Percentiles rank a stretch among this genome's conserved stretches.
phyloP scores from a whole-genome alignment of 1,140 invertebrate species.

The Drosophila ohnishii region DNA sequence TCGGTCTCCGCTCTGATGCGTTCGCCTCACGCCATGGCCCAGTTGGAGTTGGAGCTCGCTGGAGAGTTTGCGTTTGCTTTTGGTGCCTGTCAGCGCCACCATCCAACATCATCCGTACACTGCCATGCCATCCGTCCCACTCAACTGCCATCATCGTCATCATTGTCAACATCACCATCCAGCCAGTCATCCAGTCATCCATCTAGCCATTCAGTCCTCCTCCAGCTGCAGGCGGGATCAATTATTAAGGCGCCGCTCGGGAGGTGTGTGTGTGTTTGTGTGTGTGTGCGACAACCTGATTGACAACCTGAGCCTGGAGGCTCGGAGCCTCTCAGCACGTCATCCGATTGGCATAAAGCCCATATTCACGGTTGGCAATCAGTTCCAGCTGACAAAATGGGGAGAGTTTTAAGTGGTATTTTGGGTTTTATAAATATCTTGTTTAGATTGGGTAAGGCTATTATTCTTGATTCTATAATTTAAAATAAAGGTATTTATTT shows the following conservation, averaged over 20 bases:
- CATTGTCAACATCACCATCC: slow-evolving; percentile 16
- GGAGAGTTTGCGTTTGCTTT: background rate
- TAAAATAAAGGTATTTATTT: background rate
- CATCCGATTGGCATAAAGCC: slow-evolving; percentile 31
- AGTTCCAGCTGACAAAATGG: slow-evolving; percentile 4
- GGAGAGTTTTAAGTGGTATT: background rate
- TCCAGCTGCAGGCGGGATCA: slow-evolving; percentile 49
- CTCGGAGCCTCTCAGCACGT: slow-evolving; percentile 28
- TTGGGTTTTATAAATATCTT: background rate
- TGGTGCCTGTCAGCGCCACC: slow-evolving; percentile 42
- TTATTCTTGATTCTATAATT: background rate
- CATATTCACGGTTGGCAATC: slow-evolving; percentile 26
- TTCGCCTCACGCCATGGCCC: slow-evolving; percentile 51
- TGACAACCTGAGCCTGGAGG: slow-evolving; percentile 22
- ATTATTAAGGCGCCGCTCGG: slow-evolving; percentile 66
- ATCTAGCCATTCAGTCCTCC: background rate
- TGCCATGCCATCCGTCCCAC: slow-evolving; percentile 14
- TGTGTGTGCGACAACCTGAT: slow-evolving; percentile 35
- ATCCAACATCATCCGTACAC: slow-evolving; percentile 7
- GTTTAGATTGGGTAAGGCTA: too few relatives aligned
- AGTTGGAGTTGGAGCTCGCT: slow-evolving; percentile 24
- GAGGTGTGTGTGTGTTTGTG: slow-evolving; percentile 18
- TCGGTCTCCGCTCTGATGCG: slow-evolving; percentile 32
- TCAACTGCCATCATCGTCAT: slow-evolving; percentile 7
- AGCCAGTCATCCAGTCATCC: slow-evolving; percentile 1